Evolutionary conservation across 1,140 invertebrate species (phyloP).

Genomic region (Uloborus diversus): DNA sequence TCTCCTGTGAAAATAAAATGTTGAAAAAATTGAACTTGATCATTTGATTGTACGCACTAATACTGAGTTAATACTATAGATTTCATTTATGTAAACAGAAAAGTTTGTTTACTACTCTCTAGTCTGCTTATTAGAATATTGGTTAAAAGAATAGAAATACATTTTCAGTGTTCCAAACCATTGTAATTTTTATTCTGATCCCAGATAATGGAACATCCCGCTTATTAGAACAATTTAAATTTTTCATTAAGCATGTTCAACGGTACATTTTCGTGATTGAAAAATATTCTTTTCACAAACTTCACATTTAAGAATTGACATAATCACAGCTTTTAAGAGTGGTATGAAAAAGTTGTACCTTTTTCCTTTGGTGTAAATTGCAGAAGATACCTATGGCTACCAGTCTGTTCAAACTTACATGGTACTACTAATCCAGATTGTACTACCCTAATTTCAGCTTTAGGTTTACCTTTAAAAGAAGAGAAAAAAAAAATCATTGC

Average conservation of each 20-base stretch:
- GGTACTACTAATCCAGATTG: slow-evolving; percentile 71
- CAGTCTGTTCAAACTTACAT: slow-evolving; percentile 60
- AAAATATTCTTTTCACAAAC: no score
- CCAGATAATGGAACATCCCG: no score
- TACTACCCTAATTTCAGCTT: slow-evolving; percentile 76
- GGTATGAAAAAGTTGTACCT: no score
- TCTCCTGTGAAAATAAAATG: slow-evolving; percentile 62
- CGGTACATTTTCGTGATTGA: no score
- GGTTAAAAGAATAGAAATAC: no score
- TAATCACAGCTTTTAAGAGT: no score
- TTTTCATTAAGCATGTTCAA: no score
- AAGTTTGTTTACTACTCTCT: not conserved
- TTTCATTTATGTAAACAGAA: not conserved
- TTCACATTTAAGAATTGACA: no score
- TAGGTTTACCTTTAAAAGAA: slow-evolving; percentile 67
- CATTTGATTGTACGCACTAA: not conserved
- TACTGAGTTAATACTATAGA: not conserved
- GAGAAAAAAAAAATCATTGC: slow-evolving; percentile 10
- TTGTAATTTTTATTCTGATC: no score
- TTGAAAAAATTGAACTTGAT: slow-evolving; percentile 8
- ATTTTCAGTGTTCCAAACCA: no score
- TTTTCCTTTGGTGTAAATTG: slow-evolving; percentile 67
- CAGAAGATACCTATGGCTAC: slow-evolving; percentile 65
- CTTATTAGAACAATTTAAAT: no score
- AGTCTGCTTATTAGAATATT: not conserved